Base-by-base conservation (phyloP, 2,797 vertebrate species). In the Tolypeutes matacus region DNA sequence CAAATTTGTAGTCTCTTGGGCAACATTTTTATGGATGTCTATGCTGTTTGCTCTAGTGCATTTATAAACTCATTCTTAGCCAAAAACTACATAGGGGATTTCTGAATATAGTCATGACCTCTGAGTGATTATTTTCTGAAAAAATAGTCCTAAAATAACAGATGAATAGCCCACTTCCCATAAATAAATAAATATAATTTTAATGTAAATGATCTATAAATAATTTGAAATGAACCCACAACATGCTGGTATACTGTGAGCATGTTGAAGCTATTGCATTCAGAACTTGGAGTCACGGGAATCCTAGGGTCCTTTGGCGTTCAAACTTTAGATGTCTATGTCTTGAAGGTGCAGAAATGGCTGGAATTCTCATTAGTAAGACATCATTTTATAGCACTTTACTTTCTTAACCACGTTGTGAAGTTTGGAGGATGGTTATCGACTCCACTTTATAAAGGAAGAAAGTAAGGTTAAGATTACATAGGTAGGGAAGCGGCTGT, bases 231-330 rank as follows among this genome's bases (percentile, higher is more conserved):
- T 23, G 27, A 2, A n/a, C 3, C 21, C 2, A 3, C 15, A 72
- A 21, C 31, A 23, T 12, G 20, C n/a, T 60, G 21, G 20, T 56
- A 18, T 64, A 78, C 76, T 21, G 29, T 17, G 9, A 42, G 13
- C 36, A 18, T 12, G 7, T 6, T 21, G n/a, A 18, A 29, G 10
- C 2, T 11, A 2, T 34, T n/a, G 8, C 1, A 15, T 17, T 46
- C 20, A 27, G 9, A 8, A 18, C 23, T 56, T 46, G n/a, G 29
- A 83, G 23, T 18, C 64, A 11, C 2, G 15, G 17, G n/a, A 42
- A 12, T 1, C 5, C 3, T 34, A 39, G 4, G 2, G n/a, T 4
- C 6, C 39, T n/a, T 1, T 14, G 53, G 9, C 15, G 9, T 14
- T n/a, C 29, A 42, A 23, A 60, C 21, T 42, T 18, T 29, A 27